Percentiles rank a stretch among this genome's conserved stretches.
phyloP scores from a whole-genome alignment of 2,113 vertebrate species.

The Centrocercus urophasianus region DNA sequence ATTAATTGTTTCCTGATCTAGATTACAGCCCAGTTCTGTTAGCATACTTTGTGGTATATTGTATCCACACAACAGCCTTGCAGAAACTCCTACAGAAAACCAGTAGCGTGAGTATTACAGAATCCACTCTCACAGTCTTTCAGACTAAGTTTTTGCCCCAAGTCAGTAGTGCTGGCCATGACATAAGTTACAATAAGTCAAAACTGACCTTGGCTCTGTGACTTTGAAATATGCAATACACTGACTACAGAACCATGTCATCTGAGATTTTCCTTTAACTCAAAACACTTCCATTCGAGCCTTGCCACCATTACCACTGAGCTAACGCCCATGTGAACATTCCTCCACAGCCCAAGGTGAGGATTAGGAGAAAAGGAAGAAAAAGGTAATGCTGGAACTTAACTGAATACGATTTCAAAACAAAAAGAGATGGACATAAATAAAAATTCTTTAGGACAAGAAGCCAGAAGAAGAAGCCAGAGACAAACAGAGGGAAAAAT shows the following conservation, averaged over 20 bases:
- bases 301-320: neutral
- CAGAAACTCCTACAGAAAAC: neutral
- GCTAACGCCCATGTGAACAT: neutral
- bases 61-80: neutral
- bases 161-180: no score
- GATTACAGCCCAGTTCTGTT: neutral
- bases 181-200: neutral
- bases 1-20: neutral
- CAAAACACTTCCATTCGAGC: neutral
- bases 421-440: neutral
- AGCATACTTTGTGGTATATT: neutral
- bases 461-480: neutral
- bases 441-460: neutral
- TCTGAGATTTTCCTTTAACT: neutral
- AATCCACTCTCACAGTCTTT: neutral
- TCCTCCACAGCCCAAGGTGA: neutral
- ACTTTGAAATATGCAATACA: neutral
- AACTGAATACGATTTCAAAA: neutral
- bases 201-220: neutral
- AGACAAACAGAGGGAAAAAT: neutral
- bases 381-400: neutral
- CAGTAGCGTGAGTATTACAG: neutral
- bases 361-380: neutral
- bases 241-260: accelerated
- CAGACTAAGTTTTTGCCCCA: neutral